Percentiles rank a stretch among this genome's conserved stretches.
phyloP scores from a whole-genome alignment of 2,888 invertebrate genomes.

The Aporophyla lueneburgensis region DNA sequence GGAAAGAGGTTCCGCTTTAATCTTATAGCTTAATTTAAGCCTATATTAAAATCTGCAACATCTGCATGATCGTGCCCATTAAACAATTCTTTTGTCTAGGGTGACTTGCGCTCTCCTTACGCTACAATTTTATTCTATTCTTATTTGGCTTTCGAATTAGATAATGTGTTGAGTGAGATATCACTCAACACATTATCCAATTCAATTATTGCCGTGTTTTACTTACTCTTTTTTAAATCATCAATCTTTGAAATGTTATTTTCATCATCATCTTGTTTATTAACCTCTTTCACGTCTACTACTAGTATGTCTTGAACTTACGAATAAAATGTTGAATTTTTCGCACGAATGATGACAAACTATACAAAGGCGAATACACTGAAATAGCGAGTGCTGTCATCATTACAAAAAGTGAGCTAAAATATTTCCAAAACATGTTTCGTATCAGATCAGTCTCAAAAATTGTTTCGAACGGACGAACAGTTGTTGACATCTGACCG shows the following conservation, averaged over 20 bases:
- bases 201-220: conserved; percentile 57
- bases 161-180: too few relatives aligned
- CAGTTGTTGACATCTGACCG: conserved; percentile 19
- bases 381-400: neutral
- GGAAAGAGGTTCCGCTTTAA: conserved; percentile 31
- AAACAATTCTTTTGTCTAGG: conserved; percentile 80
- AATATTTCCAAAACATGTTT: conserved; percentile 5
- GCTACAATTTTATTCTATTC: conserved; percentile 68
- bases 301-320: neutral
- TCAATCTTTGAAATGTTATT: conserved; percentile 6
- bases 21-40: conserved; percentile 58
- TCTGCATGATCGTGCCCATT: conserved; percentile 73
- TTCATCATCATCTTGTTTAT: neutral
- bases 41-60: conserved; percentile 65
- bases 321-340: neutral
- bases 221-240: conserved; percentile 17
- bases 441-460: conserved; percentile 11
- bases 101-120: conserved; percentile 78
- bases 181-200: conserved; percentile 59
- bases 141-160: conserved; percentile 69
- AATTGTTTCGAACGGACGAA: conserved; percentile 3
- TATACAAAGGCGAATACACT: neutral
- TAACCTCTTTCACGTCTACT: neutral
- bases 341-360: neutral
- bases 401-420: neutral